Base-by-base conservation (phyloP, 2,797 vertebrate species). In the Oophaga sylvatica region DNA sequence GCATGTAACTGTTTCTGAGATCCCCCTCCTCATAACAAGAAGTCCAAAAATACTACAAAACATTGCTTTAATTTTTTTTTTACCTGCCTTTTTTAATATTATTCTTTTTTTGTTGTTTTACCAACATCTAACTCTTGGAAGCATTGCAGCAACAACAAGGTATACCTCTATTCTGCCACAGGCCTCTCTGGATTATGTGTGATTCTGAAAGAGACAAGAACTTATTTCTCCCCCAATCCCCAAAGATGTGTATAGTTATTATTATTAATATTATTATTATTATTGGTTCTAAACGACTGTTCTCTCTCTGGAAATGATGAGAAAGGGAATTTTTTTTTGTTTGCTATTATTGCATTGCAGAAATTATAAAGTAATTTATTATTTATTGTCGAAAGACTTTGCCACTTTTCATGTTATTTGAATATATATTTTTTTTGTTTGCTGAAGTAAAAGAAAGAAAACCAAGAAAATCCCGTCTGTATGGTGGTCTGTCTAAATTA, bases 81-180 rank as follows among this genome's bases (percentile, higher is more conserved):
- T 95, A 94, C 91, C 91, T 93, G 92, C 95, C 94, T 95, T 93
- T 95, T 93, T 93, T 75, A 71, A 95, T 85, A 78, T 85, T 26
- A 63, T 62, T 91, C 93, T 95, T 96, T 94, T 59, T 94, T 90
- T 95, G 8, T 77, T 35, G 92, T 93, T 94, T 94, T 95, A 93
- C 93, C 95, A 95, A 96, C 53, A 75, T 95, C 90, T 94, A 92
- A 95, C 92, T 95, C 94, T 95, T 93, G 95, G 95, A 97, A 97
- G 95, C 97, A 96, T 98, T 97, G 95, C 97, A 98, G 95, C 97
- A 98, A 98, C 97, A 97, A 98, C 97, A 97, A 97, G 97, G 96
- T 97, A 97, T 98, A 99, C 97, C 98, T 99, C 97, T 98, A 84
- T 96, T 97, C 95, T 96, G 96, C 96, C 96, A 97, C 96, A 97